phyloP scores from a whole-genome alignment of 53 echinoderm and acorn worm genomes.

The Luidia sarsii region DNA sequence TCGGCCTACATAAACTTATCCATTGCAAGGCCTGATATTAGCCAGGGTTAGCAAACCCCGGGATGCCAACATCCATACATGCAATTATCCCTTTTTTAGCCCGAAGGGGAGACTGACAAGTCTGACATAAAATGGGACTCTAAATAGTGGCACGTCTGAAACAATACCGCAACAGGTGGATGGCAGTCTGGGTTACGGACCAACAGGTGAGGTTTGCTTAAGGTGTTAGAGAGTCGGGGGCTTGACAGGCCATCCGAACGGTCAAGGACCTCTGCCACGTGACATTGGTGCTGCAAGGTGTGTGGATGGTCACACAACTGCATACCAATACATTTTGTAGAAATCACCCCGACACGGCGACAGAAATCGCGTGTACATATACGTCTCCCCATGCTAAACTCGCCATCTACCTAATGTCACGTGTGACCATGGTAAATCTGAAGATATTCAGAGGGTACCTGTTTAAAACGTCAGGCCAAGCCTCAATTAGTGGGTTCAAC shows the following conservation, averaged over 20 bases:
- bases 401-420: too few species aligned
- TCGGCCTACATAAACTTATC: background rate
- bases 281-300: too few species aligned
- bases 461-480: too few species aligned
- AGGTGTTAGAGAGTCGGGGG: conserved; percentile 19
- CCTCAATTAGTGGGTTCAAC: background rate
- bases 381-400: too few species aligned
- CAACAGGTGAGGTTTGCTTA: conserved; percentile 33
- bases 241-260: conserved; percentile 24
- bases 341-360: too few species aligned
- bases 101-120: background rate
- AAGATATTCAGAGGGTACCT: too few species aligned
- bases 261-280: conserved; percentile 51
- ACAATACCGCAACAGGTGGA: conserved; percentile 50
- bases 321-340: too few species aligned
- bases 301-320: too few species aligned
- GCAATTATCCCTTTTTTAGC: conserved; percentile 44
- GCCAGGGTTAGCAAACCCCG: conserved; percentile 9
- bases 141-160: conserved; percentile 49
- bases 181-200: conserved; percentile 48
- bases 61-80: conserved; percentile 27
- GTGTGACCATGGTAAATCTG: too few species aligned
- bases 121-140: conserved; percentile 11
- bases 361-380: too few species aligned
- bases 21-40: background rate